Evolutionary conservation across 2,888 invertebrate species (phyloP).

Genomic region (Sympetrum striolatum): DNA sequence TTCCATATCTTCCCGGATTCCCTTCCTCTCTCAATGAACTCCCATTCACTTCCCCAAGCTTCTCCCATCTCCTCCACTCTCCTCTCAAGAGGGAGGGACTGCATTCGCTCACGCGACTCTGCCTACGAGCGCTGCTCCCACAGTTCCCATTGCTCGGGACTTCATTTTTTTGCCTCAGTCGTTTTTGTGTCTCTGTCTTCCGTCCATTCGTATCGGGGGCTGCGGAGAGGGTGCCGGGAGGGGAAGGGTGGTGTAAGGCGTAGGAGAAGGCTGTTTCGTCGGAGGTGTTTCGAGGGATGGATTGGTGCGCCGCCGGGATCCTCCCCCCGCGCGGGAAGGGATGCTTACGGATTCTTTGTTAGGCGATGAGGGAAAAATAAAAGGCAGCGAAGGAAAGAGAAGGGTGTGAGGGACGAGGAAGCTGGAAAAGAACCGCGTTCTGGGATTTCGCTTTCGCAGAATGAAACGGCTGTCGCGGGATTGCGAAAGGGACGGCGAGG

Average conservation of each 20-base stretch:
- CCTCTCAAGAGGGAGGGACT: neutral
- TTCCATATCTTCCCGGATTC: neutral
- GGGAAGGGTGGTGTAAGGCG: no score
- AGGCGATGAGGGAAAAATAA: neutral
- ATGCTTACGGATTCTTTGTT: constrained; percentile 10
- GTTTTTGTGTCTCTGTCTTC: neutral
- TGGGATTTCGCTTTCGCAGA: neutral
- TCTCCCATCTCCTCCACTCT: neutral
- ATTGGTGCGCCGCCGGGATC: neutral
- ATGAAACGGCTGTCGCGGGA: neutral
- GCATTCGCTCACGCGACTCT: neutral
- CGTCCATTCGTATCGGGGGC: neutral
- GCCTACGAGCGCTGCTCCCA: neutral
- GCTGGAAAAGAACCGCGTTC: constrained; percentile 10
- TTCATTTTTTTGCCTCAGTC: neutral
- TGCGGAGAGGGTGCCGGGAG: neutral
- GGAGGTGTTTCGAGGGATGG: neutral
- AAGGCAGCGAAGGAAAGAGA: neutral
- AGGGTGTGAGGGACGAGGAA: neutral
- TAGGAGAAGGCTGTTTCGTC: neutral
- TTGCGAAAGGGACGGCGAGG: neutral
- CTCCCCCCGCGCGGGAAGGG: neutral
- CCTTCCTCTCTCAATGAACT: neutral
- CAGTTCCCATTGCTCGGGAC: neutral
- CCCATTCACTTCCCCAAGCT: neutral